These are phyloP conservation scores for Stictocephala bisonia DNA, from an alignment of 2,888 invertebrate genomes.

Conservation along the genomic window DNA sequence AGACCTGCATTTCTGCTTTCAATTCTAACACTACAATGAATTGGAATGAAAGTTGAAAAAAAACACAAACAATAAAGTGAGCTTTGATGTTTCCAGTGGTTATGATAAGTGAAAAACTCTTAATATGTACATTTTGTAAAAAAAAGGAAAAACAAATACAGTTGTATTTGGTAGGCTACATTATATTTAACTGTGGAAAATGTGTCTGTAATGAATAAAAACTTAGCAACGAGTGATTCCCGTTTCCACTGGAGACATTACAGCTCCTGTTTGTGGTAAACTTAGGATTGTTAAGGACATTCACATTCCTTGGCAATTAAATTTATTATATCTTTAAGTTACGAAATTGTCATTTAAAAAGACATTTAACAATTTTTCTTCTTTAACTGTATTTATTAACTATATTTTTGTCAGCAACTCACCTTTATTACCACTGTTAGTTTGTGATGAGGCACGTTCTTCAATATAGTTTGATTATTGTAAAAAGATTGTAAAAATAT, in stretches of 20 bases:
- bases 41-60: constrained; percentile 58
- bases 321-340: constrained; percentile 44
- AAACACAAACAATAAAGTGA: constrained; percentile 49
- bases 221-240: constrained; percentile 38
- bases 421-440: background rate
- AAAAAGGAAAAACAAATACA: constrained; percentile 44
- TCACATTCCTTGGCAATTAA: constrained; percentile 47
- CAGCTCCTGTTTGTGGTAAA: constrained; percentile 23
- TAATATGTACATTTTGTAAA: constrained; percentile 50
- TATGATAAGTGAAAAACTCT: constrained; percentile 45
- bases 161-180: too few species aligned
- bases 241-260: constrained; percentile 14
- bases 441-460: constrained; percentile 32
- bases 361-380: constrained; percentile 55
- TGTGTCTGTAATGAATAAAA: constrained; percentile 44
- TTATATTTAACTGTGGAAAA: constrained; percentile 42
- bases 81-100: constrained; percentile 54
- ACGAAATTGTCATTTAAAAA: constrained; percentile 54
- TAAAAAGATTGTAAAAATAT: constrained; percentile 20
- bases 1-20: constrained; percentile 62
- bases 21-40: constrained; percentile 59
- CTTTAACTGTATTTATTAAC: constrained; percentile 48
- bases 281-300: constrained; percentile 46
- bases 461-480: constrained; percentile 5
- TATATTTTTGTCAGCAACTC: constrained; percentile 43